Conservation (phyloP, 2,888 invertebrate genomes). For the Pyrocoelia pectoralis region DNA sequence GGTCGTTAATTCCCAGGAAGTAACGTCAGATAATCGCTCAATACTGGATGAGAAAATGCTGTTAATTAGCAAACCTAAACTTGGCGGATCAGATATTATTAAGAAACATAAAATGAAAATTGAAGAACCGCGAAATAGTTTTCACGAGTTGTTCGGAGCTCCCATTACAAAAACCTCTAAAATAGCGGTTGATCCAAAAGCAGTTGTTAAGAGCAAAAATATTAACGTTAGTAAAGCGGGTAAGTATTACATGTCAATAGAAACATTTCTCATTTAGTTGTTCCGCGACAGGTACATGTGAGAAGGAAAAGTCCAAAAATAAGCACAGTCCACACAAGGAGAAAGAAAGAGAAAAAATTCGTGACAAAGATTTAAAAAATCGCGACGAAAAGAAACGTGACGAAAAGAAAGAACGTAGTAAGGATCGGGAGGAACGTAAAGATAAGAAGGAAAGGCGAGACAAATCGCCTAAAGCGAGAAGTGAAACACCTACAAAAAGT, state of each 20-base stretch:
- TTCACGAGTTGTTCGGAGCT: slow-evolving; percentile 83
- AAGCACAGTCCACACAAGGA: slow-evolving; percentile 68
- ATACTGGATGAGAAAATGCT: slow-evolving; percentile 59
- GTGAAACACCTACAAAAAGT: slow-evolving; percentile 46
- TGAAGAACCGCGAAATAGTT: slow-evolving; percentile 63
- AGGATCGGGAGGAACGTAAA: slow-evolving; percentile 64
- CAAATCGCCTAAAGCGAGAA: slow-evolving; percentile 56
- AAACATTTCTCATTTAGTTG: background rate
- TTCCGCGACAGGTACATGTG: slow-evolving; percentile 39
- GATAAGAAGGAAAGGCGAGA: slow-evolving; percentile 62
- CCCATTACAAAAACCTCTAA: slow-evolving; percentile 82
- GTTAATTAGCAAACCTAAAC: slow-evolving; percentile 76
- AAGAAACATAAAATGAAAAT: slow-evolving; percentile 57
- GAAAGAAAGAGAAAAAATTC: slow-evolving; percentile 62
- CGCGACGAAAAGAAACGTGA: slow-evolving; percentile 59
- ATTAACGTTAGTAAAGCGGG: slow-evolving; percentile 38
- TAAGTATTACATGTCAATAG: too few species aligned
- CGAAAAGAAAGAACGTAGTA: slow-evolving; percentile 55
- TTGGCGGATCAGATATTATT: slow-evolving; percentile 62
- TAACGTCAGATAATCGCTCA: slow-evolving; percentile 54
- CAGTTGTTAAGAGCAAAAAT: slow-evolving; percentile 38
- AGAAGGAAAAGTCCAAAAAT: slow-evolving; percentile 56
- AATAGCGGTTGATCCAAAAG: slow-evolving; percentile 71
- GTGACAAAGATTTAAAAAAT: slow-evolving; percentile 60
- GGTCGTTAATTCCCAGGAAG: slow-evolving; percentile 59